These are phyloP conservation scores for Mixornis gularis DNA, from an alignment of 2,113 vertebrate genomes.

Conservation along the genomic window DNA sequence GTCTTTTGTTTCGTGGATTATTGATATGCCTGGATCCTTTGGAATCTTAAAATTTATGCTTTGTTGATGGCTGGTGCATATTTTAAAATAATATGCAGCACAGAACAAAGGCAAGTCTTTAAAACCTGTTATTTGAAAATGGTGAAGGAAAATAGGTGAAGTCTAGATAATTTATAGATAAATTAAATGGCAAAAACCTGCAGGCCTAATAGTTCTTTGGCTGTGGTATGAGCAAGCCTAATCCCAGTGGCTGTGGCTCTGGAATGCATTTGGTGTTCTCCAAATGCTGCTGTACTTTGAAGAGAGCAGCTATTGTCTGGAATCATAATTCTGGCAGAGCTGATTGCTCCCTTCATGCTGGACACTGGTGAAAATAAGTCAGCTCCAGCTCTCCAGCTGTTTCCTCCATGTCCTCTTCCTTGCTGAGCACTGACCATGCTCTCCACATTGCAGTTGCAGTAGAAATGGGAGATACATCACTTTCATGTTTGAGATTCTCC, in stretches of 20 bases:
- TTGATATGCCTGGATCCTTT: background rate
- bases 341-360: background rate
- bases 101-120: background rate
- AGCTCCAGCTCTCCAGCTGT: background rate
- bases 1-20: background rate
- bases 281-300: background rate
- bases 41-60: background rate
- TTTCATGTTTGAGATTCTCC: background rate
- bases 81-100: background rate
- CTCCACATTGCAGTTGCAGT: background rate
- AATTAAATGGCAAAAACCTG: background rate
- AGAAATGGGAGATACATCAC: background rate
- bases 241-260: background rate
- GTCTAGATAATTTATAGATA: background rate
- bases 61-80: background rate
- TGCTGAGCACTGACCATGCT: background rate
- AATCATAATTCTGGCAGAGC: background rate
- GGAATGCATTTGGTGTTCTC: background rate
- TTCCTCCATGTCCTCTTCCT: background rate
- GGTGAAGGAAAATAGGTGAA: background rate
- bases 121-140: background rate
- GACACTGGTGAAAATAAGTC: background rate
- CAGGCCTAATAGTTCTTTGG: background rate
- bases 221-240: background rate
- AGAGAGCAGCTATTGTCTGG: background rate